Evolutionary conservation across 2,797 vertebrate genomes (phyloP).

Genomic region (Tympanoctomys barrerae): DNA sequence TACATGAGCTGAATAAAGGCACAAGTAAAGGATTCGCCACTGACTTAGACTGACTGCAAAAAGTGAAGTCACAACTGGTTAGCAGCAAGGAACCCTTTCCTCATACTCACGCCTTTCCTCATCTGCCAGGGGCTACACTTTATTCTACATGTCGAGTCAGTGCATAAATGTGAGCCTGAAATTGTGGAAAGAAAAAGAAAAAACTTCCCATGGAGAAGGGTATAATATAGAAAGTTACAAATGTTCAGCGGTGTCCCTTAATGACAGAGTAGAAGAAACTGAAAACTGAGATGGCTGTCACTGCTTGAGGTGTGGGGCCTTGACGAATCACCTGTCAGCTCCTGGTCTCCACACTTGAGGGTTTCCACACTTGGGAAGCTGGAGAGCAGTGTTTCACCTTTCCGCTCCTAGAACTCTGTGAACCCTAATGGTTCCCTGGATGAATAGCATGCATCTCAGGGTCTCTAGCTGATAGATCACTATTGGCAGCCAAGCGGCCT

Average conservation of each 20-base stretch:
- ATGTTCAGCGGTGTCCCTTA: neutral
- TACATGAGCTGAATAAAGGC: neutral
- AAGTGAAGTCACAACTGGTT: neutral
- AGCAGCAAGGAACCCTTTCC: neutral
- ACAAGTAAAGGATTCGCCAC: neutral
- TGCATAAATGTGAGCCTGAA: slow-evolving; percentile 12
- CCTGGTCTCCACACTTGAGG: neutral
- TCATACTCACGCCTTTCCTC: neutral
- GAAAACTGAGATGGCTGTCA: neutral
- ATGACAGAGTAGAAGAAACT: slow-evolving; percentile 8
- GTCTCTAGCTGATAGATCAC: neutral
- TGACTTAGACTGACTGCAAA: neutral
- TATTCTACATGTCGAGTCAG: neutral
- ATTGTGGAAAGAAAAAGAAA: slow-evolving; percentile 27
- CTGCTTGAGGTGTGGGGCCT: neutral
- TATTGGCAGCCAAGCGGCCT: neutral
- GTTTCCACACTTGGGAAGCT: neutral
- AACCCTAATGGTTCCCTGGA: neutral
- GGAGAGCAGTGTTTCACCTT: neutral
- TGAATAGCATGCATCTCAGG: neutral
- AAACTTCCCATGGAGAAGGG: slow-evolving; percentile 18
- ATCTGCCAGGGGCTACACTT: slow-evolving; percentile 8
- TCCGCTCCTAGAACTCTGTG: slow-evolving; percentile 46
- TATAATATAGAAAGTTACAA: neutral
- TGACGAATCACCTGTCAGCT: slow-evolving; percentile 22